These are phyloP conservation scores for Tethea ocularis DNA, from an alignment of 2,888 invertebrate species.

Conservation along the genomic window DNA sequence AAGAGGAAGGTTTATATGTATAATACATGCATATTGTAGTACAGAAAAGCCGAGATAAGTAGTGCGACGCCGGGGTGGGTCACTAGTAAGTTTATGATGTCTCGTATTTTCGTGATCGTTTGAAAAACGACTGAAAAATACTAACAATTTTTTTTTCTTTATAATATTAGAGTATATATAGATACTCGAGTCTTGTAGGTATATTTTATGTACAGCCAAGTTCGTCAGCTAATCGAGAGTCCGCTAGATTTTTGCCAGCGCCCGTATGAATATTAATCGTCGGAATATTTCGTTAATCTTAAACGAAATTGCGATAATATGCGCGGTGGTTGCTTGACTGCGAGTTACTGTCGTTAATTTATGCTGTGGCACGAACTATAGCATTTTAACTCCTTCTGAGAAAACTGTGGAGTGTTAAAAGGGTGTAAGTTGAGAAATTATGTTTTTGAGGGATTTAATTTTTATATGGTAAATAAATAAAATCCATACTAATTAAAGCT, in stretches of 20 bases:
- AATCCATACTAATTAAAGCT: too few species aligned
- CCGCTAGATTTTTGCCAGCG: slow-evolving; percentile 49
- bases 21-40: too few species aligned
- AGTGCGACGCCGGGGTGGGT: too few species aligned
- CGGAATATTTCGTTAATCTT: slow-evolving; percentile 78
- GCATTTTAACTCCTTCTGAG: slow-evolving; percentile 82
- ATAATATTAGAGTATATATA: too few species aligned
- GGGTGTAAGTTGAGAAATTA: slow-evolving; percentile 36
- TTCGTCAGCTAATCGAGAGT: slow-evolving; percentile 58
- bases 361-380: slow-evolving; percentile 81
- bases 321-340: slow-evolving; percentile 75
- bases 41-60: too few species aligned
- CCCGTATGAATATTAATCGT: slow-evolving; percentile 72
- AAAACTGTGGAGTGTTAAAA: slow-evolving; percentile 31
- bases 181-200: neutral
- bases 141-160: too few species aligned
- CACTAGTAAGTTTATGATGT: too few species aligned
- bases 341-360: slow-evolving; percentile 76
- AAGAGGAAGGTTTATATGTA: too few species aligned
- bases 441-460: slow-evolving; percentile 15
- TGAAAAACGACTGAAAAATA: too few species aligned
- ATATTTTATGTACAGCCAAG: neutral
- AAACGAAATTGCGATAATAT: slow-evolving; percentile 80
- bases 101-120: too few species aligned
- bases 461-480: too few species aligned